Evolutionary conservation across 64 coral and sea anemone species (phyloP).

Genomic region (Actinia tenebrosa): DNA sequence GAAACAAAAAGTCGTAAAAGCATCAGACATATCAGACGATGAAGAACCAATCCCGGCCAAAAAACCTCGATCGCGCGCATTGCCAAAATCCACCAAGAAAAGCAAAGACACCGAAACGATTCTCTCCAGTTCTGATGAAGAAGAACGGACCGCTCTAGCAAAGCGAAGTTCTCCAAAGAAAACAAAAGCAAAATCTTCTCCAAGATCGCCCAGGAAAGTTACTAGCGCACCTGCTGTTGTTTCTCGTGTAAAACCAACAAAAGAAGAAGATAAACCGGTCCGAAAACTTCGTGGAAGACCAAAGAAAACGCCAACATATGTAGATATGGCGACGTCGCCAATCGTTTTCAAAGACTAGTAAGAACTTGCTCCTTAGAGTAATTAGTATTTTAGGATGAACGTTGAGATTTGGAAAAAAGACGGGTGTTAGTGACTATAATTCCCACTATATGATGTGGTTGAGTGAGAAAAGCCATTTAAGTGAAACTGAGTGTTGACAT

Average conservation of each 20-base stretch:
- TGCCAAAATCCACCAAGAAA: neutral
- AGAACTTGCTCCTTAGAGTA: neutral
- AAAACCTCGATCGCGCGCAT: neutral
- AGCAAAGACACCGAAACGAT: neutral
- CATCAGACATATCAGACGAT: neutral
- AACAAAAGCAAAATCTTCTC: neutral
- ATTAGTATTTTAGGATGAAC: neutral
- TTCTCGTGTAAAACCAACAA: neutral
- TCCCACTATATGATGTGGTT: neutral
- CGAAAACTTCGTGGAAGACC: conserved; percentile 2
- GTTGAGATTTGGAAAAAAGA: neutral
- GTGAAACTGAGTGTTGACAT: no score
- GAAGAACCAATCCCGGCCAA: neutral
- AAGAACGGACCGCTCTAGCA: neutral
- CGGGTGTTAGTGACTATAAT: no score
- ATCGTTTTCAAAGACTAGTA: conserved; percentile 19
- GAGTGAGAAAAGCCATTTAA: neutral
- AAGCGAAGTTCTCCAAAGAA: neutral
- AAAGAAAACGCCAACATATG: neutral
- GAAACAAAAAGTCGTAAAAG: neutral
- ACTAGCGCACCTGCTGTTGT: neutral
- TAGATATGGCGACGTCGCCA: conserved; percentile 11
- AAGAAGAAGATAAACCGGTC: neutral
- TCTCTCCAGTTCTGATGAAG: conserved; percentile 6
- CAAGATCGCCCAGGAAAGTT: neutral